These are phyloP conservation scores for Synergus japonicus DNA, from an alignment of 2,888 invertebrate species.

Conservation along the genomic window DNA sequence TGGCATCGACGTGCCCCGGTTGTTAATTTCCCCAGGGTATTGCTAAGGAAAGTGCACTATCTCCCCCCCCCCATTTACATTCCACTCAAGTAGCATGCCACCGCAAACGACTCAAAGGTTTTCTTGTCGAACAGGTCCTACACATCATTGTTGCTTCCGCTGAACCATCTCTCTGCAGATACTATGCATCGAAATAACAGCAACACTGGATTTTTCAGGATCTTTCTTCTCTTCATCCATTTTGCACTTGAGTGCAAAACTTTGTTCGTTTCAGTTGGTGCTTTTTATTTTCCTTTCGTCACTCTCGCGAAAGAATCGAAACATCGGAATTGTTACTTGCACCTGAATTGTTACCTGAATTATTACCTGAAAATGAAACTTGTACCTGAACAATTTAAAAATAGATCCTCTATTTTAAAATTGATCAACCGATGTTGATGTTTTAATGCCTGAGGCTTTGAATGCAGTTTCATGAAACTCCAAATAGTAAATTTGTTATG, in stretches of 20 bases:
- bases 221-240: neutral
- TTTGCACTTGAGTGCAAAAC: slow-evolving; percentile 26
- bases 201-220: neutral
- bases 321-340: too few relatives aligned
- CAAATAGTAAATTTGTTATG: too few relatives aligned
- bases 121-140: neutral
- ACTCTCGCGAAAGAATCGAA: slow-evolving; percentile 1
- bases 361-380: too few relatives aligned
- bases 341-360: too few relatives aligned
- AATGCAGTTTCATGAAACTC: too few relatives aligned
- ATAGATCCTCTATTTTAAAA: too few relatives aligned
- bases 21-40: slow-evolving; percentile 63
- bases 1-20: slow-evolving; percentile 58
- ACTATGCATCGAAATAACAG: neutral
- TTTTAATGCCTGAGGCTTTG: too few relatives aligned
- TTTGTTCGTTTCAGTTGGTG: slow-evolving; percentile 6
- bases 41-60: slow-evolving; percentile 26
- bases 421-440: too few relatives aligned
- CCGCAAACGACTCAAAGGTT: slow-evolving; percentile 16
- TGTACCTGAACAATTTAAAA: too few relatives aligned
- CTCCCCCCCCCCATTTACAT: slow-evolving; percentile 1
- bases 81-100: slow-evolving; percentile 18
- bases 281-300: neutral
- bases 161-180: neutral
- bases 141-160: neutral